A percentile compares a stretch with the other conserved stretches of the same genome.
These are phyloP conservation scores for Prunella strophiata DNA, from an alignment of 2,797 vertebrate species.

Conservation along the genomic window DNA sequence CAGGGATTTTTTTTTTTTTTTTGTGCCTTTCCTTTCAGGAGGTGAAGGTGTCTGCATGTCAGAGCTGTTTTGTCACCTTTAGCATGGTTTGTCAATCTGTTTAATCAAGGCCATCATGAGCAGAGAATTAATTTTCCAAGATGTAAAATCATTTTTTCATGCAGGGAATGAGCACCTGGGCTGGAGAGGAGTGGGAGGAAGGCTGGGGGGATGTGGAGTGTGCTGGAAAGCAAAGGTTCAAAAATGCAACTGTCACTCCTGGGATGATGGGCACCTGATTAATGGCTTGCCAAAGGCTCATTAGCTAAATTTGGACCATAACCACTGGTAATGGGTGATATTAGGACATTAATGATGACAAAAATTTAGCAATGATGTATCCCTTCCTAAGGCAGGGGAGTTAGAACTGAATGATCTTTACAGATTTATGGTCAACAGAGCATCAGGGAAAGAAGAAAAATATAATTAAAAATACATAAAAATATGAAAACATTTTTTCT, in stretches of 20 bases:
- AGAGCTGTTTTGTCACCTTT: constrained; percentile 14
- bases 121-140: constrained; percentile 33
- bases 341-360: background rate
- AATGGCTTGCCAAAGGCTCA: background rate
- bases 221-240: background rate
- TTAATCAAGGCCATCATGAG: constrained; percentile 25
- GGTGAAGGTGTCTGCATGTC: background rate
- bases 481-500: background rate
- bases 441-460: background rate
- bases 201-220: background rate
- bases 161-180: background rate
- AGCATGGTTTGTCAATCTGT: background rate
- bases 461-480: background rate
- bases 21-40: background rate
- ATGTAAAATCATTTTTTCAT: background rate
- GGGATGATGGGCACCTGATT: background rate
- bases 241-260: background rate
- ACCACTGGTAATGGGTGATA: background rate
- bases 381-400: background rate
- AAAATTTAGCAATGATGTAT: background rate
- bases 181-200: background rate
- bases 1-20: background rate
- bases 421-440: background rate
- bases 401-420: background rate
- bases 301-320: background rate